Percentiles rank a stretch among this genome's conserved stretches.
Evolutionary conservation across 2,797 vertebrate genomes (phyloP).

Genomic region (Xenopus petersii): DNA sequence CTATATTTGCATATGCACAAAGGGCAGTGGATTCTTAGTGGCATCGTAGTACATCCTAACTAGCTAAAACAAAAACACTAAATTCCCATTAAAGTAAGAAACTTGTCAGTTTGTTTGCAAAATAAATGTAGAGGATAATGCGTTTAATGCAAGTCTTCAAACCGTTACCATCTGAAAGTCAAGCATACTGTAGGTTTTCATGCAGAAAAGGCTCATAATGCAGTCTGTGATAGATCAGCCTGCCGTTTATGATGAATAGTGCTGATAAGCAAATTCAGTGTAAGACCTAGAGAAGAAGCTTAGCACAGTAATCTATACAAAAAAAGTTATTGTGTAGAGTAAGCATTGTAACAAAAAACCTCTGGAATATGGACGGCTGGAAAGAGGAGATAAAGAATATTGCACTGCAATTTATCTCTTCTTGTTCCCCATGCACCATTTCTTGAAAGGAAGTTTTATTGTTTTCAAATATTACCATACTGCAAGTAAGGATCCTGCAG

Average conservation of each 20-base stretch:
- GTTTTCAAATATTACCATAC: slow-evolving; percentile 39
- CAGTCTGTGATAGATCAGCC: slow-evolving; percentile 33
- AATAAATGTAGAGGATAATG: no score
- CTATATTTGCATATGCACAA: no score
- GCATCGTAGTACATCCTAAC: no score
- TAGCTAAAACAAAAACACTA: no score
- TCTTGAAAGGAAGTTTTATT: slow-evolving; percentile 43
- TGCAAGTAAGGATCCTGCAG: slow-evolving; percentile 25
- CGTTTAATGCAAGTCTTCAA: neutral
- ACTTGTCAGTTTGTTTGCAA: no score
- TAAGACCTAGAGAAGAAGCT: slow-evolving; percentile 19
- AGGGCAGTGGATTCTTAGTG: no score
- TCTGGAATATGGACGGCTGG: slow-evolving; percentile 38
- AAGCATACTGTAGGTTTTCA: neutral
- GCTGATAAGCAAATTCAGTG: slow-evolving; percentile 29
- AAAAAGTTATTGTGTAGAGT: slow-evolving; percentile 31
- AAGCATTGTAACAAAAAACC: slow-evolving; percentile 37
- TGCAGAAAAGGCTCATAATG: neutral
- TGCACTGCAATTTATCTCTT: slow-evolving; percentile 43
- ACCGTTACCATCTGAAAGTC: slow-evolving; percentile 4
- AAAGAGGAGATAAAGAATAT: slow-evolving; percentile 47
- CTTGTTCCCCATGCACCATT: slow-evolving; percentile 38
- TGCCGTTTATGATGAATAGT: slow-evolving; percentile 23
- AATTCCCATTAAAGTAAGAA: no score
- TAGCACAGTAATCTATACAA: slow-evolving; percentile 38